phyloP scores from a whole-genome alignment of 37 sponge, comb jelly and placozoan genomes.

The Dysidea cf. avara region DNA sequence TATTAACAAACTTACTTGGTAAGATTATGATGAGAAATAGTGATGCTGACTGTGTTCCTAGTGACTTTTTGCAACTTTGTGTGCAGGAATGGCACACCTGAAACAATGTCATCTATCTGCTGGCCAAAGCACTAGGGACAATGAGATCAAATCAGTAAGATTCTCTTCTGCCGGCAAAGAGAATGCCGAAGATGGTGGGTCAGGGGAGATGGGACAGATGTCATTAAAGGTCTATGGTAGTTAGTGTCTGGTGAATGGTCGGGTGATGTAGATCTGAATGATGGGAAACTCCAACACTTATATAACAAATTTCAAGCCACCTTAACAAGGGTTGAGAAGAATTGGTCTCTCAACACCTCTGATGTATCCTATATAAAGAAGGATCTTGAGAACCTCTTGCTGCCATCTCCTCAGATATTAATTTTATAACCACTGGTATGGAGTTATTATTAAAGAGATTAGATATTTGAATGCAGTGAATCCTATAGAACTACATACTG shows the following conservation, averaged over 20 bases:
- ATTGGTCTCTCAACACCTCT: too few species aligned
- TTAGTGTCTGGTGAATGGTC: constrained; percentile 35
- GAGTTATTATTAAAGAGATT: too few species aligned
- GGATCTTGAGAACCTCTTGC: too few species aligned
- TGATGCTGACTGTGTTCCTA: too few species aligned
- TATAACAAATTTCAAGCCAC: not conserved
- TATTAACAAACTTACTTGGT: too few species aligned
- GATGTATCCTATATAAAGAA: too few species aligned
- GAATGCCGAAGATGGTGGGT: constrained; percentile 27
- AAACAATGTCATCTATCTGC: not conserved
- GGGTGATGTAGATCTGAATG: too few species aligned
- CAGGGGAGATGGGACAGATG: constrained; percentile 20
- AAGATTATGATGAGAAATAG: too few species aligned
- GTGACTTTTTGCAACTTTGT: constrained; percentile 23
- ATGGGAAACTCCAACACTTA: constrained; percentile 5
- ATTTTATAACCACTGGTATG: too few species aligned
- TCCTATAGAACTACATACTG: constrained; percentile 13
- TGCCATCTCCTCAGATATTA: too few species aligned
- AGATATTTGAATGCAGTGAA: not conserved
- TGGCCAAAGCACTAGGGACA: constrained; percentile 29
- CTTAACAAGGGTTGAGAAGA: too few species aligned
- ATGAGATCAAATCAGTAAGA: constrained; percentile 26
- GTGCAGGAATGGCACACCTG: constrained; percentile 7
- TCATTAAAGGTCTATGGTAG: constrained; percentile 15
- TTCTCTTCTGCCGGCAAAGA: constrained; percentile 18